Evolutionary conservation across 2,797 vertebrate species (phyloP).

Genomic region (Oreochromis mossambicus): DNA sequence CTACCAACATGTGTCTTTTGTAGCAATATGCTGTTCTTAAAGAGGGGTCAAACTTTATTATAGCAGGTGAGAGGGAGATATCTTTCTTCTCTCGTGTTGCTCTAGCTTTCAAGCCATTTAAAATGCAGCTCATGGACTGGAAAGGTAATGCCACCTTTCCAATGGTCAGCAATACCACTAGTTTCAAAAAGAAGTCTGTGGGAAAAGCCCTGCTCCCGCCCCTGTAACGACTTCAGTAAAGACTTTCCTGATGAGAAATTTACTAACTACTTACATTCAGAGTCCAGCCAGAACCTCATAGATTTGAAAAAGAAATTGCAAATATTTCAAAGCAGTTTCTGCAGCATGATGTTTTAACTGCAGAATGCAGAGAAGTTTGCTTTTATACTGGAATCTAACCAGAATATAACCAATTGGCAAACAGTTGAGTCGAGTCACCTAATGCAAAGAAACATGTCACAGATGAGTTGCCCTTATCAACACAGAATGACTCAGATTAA

Average conservation of each 20-base stretch:
- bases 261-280: not conserved
- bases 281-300: not conserved
- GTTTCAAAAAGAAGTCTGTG: not conserved
- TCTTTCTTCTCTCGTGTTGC: not conserved
- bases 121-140: not conserved
- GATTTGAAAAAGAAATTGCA: not conserved
- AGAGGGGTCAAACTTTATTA: conserved; percentile 37
- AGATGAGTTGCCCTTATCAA: not conserved
- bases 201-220: not conserved
- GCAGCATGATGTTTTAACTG: not conserved
- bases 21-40: not conserved
- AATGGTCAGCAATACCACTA: not conserved
- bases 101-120: conserved; percentile 7
- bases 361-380: not conserved
- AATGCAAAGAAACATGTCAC: not conserved
- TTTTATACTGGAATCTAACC: not conserved
- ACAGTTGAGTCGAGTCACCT: not conserved
- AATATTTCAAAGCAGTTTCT: not conserved
- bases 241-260: not conserved
- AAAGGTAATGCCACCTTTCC: not conserved
- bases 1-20: conserved; percentile 3
- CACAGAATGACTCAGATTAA: not conserved
- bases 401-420: not conserved
- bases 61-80: not conserved
- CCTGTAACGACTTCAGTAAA: not conserved